Evolutionary conservation across 2,888 invertebrate genomes (phyloP).

Genomic region (Lepidonotus clava): DNA sequence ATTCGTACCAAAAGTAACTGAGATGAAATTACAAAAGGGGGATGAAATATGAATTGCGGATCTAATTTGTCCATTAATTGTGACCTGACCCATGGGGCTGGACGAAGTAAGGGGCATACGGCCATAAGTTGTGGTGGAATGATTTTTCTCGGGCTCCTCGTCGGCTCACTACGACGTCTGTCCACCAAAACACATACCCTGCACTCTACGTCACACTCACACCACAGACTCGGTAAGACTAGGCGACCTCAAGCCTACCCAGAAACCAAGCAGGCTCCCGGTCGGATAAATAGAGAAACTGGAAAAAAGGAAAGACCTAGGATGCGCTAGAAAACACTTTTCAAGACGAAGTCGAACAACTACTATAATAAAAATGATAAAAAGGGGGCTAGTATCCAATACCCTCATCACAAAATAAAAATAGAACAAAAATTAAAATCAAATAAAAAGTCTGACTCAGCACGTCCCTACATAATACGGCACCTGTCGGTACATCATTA

Average conservation of each 20-base stretch:
- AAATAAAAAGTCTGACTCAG: neutral
- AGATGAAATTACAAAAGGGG: too few species aligned
- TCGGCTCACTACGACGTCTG: constrained; percentile 17
- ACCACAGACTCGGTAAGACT: neutral
- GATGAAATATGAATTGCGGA: too few species aligned
- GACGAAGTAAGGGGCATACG: neutral
- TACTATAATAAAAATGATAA: too few species aligned
- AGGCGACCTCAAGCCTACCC: neutral
- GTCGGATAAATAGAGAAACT: neutral
- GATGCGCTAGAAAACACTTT: neutral
- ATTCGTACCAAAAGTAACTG: too few species aligned
- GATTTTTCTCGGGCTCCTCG: neutral
- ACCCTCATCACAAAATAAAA: neutral
- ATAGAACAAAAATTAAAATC: neutral
- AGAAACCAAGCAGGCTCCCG: neutral
- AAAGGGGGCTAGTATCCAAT: neutral
- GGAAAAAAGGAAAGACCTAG: neutral
- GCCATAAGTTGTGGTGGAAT: neutral
- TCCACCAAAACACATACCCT: neutral
- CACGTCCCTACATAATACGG: neutral
- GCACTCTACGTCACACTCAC: constrained; percentile 23
- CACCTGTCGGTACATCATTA: neutral
- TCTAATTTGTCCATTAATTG: too few species aligned
- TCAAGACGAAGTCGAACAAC: neutral
- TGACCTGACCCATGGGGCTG: too few species aligned